These are phyloP conservation scores for Halichoerus grypus DNA, from an alignment of 2,113 vertebrate species.

Conservation along the genomic window DNA sequence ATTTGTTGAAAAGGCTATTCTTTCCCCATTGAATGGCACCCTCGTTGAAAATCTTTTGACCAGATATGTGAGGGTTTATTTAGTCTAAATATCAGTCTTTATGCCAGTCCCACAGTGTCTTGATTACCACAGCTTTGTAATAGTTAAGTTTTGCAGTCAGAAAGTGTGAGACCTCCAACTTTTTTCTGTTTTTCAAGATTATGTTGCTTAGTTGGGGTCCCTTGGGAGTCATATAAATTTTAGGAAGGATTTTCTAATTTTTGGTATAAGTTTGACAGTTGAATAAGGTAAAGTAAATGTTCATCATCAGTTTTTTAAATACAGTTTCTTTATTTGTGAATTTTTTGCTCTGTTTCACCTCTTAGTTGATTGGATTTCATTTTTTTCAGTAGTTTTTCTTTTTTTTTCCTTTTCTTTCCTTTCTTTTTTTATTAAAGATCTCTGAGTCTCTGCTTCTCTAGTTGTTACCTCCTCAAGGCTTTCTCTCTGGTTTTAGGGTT, in stretches of 20 bases:
- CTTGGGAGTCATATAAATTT: neutral
- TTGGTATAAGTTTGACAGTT: neutral
- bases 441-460: neutral
- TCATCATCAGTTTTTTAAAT: neutral
- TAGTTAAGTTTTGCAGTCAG: neutral
- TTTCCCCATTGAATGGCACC: neutral
- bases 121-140: neutral
- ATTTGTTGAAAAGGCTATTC: neutral
- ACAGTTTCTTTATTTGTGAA: neutral
- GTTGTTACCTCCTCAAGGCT: neutral
- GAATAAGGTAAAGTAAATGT: neutral
- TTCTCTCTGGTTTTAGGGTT: neutral
- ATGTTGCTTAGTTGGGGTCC: neutral
- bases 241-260: neutral
- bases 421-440: neutral
- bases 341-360: neutral
- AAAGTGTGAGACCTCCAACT: neutral
- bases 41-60: neutral
- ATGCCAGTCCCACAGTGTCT: neutral
- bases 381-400: neutral
- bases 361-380: neutral
- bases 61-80: accelerated
- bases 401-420: neutral
- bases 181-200: neutral
- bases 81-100: neutral